phyloP scores from a whole-genome alignment of 2,113 vertebrate genomes.

The Rhineura floridana region DNA sequence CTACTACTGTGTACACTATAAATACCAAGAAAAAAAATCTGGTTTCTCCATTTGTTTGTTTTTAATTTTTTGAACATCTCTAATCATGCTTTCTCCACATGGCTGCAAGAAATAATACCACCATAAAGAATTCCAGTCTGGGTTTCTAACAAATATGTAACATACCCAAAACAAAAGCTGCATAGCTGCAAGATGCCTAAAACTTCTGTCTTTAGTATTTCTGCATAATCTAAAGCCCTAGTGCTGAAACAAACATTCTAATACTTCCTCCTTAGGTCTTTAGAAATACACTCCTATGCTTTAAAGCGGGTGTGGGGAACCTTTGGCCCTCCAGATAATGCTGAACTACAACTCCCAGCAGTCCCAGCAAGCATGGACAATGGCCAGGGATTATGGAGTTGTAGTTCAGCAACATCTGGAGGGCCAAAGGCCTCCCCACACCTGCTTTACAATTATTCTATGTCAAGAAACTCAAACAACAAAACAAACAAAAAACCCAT shows the following conservation, averaged over 20 bases:
- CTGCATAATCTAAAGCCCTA: neutral
- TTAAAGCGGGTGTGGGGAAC: no score
- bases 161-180: neutral
- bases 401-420: no score
- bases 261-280: neutral
- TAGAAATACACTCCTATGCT: slow-evolving; percentile 16
- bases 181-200: neutral
- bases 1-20: neutral
- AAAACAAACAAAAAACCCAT: neutral
- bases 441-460: slow-evolving; percentile 20
- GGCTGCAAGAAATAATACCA: neutral
- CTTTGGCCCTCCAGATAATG: no score
- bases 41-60: neutral
- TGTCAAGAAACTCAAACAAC: neutral
- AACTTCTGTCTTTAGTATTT: slow-evolving; percentile 3
- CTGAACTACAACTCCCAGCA: no score
- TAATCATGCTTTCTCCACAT: neutral
- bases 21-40: neutral
- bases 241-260: neutral
- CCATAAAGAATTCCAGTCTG: neutral
- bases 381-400: no score
- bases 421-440: no score
- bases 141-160: neutral
- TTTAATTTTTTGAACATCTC: neutral
- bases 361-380: no score